Conservation (phyloP, 2,888 invertebrate genomes). For the Eumerus sabulonum region DNA sequence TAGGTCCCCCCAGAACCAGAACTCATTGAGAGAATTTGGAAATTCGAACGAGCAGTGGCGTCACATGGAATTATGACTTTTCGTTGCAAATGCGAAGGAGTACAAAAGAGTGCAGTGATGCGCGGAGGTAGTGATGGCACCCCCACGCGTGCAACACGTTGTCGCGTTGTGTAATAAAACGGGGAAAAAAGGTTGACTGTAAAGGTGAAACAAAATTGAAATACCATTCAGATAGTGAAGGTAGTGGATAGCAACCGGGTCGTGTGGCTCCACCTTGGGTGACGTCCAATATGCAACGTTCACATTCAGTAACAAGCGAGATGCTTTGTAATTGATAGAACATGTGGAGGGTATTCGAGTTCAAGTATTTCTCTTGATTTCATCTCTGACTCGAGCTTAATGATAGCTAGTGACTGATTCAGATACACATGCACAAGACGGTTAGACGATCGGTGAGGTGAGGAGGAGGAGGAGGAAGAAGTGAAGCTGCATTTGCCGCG, state of each 20-base stretch:
- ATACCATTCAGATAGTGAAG: conserved; percentile 24
- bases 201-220: conserved; percentile 47
- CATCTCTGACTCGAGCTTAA: not conserved
- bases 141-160: conserved; percentile 11
- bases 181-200: conserved; percentile 9
- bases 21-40: not conserved
- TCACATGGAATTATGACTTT: conserved; percentile 12
- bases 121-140: too few relatives aligned
- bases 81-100: too few relatives aligned
- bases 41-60: conserved; percentile 24
- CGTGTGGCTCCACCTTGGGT: conserved; percentile 36
- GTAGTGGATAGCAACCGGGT: not conserved
- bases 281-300: conserved; percentile 42
- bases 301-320: not conserved
- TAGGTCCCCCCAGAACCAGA: not conserved
- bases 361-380: conserved; percentile 42
- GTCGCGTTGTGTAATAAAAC: conserved; percentile 50
- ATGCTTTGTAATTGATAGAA: conserved; percentile 61
- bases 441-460: too few relatives aligned
- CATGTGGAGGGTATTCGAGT: conserved; percentile 60
- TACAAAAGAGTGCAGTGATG: too few relatives aligned
- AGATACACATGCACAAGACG: too few relatives aligned
- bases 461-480: not conserved
- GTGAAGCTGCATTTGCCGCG: conserved; percentile 25
- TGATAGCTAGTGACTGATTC: too few relatives aligned